phyloP scores from a whole-genome alignment of 1,140 invertebrate species.

The Solenopsis fugax region DNA sequence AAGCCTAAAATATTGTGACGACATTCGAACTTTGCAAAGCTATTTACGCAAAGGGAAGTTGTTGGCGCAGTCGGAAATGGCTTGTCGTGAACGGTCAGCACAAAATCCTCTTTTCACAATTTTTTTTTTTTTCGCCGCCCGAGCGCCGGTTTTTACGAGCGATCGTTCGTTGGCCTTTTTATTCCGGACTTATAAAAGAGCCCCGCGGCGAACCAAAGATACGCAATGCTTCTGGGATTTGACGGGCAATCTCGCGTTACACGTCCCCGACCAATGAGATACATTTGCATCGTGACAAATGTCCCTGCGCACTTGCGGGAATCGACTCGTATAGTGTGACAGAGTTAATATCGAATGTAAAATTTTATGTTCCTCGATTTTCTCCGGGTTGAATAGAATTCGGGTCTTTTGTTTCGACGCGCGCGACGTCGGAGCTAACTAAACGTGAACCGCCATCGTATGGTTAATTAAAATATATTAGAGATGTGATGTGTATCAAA shows the following conservation, averaged over 20 bases:
- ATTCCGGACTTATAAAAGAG: constrained; percentile 43
- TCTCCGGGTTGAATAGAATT: background rate
- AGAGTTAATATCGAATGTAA: constrained; percentile 18
- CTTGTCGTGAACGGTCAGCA: constrained; percentile 59
- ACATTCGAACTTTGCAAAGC: constrained; percentile 29
- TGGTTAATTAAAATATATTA: constrained; percentile 18
- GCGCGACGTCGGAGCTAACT: background rate
- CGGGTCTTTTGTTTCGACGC: background rate
- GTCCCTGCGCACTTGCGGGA: background rate
- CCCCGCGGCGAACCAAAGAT: constrained; percentile 45
- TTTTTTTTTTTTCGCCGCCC: background rate
- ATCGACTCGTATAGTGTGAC: background rate
- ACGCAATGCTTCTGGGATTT: constrained; percentile 48
- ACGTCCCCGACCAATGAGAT: background rate
- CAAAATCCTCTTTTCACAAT: constrained; percentile 46
- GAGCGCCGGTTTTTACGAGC: constrained; percentile 49
- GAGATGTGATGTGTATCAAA: background rate
- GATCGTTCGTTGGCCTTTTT: constrained; percentile 33
- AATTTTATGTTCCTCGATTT: constrained; percentile 14
- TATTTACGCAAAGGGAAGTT: constrained; percentile 52
- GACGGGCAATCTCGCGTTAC: constrained; percentile 51
- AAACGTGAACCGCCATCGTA: background rate
- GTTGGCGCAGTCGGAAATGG: constrained; percentile 59
- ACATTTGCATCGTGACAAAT: constrained; percentile 53
- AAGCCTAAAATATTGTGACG: constrained; percentile 33